These are phyloP conservation scores for Dichetophora obliterata DNA, from an alignment of 2,888 invertebrate genomes.

Conservation along the genomic window DNA sequence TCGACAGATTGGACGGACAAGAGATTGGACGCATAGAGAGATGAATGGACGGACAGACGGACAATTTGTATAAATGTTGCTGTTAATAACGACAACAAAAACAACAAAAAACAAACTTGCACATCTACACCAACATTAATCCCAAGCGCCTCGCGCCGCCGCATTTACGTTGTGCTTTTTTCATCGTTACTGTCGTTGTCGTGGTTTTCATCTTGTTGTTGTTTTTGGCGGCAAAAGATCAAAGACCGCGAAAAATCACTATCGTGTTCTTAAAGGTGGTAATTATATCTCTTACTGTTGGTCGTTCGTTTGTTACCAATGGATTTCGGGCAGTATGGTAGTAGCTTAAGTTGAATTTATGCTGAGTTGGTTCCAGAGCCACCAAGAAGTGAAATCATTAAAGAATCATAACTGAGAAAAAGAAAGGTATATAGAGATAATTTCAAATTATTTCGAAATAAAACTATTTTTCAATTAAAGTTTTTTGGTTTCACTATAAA, in stretches of 20 bases:
- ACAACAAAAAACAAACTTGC: too few relatives aligned
- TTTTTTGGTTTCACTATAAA: too few relatives aligned
- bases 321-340: neutral
- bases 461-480: too few relatives aligned
- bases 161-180: constrained; percentile 13
- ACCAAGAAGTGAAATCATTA: constrained; percentile 4
- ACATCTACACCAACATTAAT: neutral
- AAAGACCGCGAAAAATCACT: constrained; percentile 54
- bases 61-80: neutral
- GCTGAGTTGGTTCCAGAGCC: constrained; percentile 6
- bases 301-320: constrained; percentile 25
- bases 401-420: neutral
- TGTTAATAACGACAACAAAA: neutral
- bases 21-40: neutral
- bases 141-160: constrained; percentile 2
- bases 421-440: neutral
- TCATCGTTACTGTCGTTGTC: neutral
- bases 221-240: constrained; percentile 31
- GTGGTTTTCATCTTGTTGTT: constrained; percentile 20
- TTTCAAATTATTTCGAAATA: too few relatives aligned
- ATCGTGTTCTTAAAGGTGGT: constrained; percentile 68
- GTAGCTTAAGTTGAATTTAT: neutral
- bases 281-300: constrained; percentile 60
- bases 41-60: neutral
- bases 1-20: constrained; percentile 64